Percentiles rank a stretch among this genome's conserved stretches.
phyloP scores from a whole-genome alignment of 2,888 invertebrate genomes.

The Spodoptera littoralis region DNA sequence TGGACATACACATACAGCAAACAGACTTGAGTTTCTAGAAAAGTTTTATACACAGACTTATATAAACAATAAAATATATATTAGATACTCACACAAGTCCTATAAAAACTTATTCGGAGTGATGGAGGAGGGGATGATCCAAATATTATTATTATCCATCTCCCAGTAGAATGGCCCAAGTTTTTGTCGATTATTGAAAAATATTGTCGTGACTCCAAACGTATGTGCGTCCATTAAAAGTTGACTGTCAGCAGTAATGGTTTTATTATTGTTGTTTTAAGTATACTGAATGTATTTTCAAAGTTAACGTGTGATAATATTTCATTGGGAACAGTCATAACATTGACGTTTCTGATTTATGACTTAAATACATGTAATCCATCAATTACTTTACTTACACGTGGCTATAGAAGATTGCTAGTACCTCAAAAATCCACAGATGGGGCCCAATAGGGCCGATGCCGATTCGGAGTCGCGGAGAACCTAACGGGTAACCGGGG shows the following conservation, averaged over 20 bases:
- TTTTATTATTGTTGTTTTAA: not conserved
- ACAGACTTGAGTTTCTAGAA: conserved; percentile 5
- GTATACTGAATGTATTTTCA: not conserved
- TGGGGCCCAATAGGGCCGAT: too few relatives aligned
- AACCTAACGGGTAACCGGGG: too few relatives aligned
- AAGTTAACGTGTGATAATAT: too few relatives aligned
- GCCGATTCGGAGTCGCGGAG: too few relatives aligned
- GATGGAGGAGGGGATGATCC: conserved; percentile 5
- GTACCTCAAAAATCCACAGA: too few relatives aligned
- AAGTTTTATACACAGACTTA: conserved; percentile 27
- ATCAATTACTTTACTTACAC: too few relatives aligned
- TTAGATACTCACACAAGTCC: conserved; percentile 21
- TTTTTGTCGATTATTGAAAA: conserved; percentile 18
- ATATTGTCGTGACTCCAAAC: conserved; percentile 16
- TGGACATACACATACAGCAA: not conserved
- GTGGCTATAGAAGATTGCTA: too few relatives aligned
- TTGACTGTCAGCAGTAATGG: conserved; percentile 3
- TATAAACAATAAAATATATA: conserved; percentile 37
- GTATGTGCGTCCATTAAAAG: conserved; percentile 15
- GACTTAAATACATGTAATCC: too few relatives aligned
- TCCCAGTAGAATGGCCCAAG: not conserved
- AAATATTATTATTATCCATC: conserved; percentile 17
- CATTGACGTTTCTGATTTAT: too few relatives aligned
- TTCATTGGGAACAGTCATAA: too few relatives aligned
- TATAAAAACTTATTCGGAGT: conserved; percentile 26